Base-by-base conservation (phyloP, 2,797 vertebrate species). In the Scomberomorus guttatus region DNA sequence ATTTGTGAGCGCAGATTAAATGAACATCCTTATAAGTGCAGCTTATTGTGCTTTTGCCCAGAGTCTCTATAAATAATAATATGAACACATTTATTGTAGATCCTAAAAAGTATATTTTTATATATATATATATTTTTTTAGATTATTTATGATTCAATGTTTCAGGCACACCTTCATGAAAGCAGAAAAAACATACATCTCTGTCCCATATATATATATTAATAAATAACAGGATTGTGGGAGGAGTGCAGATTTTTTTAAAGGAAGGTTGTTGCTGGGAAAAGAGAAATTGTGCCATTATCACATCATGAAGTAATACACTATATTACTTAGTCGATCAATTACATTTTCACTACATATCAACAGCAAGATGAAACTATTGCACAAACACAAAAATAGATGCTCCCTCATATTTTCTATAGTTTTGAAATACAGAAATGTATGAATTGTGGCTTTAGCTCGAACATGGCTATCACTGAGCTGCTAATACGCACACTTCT, bases 1-100 rank as follows among this genome's bases (percentile, higher is more conserved):
- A 75, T 63, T 63, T 63, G 32, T 48, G 70, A 39, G 15, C 1
- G 2, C 63, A 71, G 56, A 80, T 56, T 52, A 34, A 67, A 75
- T 29, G 15, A 55, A 46, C 0, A 1, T 24, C 44, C 25, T 52
- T 8, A 46, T 71, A 57, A 57, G 2, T 14, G 2, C 10, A 37
- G 25, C 0, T 0, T 14, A 48, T 48, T 48, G 44, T 6, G 39
- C 39, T 13, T 63, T 48, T 18, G 5, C 17, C 34, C 34, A 25
- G 11, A 42, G 3, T 57, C 25, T 59, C 22, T 29, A 4, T 76
- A 54, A 74, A 82, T 51, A 0, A 1, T 20, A 72, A 14, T 32
- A 25, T 64, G 20, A 67, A 56, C 20, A 61, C 32, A 3, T 69
- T 69, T 64, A 34, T 50, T 61, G 15, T 48, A 57, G 27, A 68